These are phyloP conservation scores for Neolamprologus fasciatus DNA, from an alignment of 2,113 vertebrate genomes.

Conservation along the genomic window DNA sequence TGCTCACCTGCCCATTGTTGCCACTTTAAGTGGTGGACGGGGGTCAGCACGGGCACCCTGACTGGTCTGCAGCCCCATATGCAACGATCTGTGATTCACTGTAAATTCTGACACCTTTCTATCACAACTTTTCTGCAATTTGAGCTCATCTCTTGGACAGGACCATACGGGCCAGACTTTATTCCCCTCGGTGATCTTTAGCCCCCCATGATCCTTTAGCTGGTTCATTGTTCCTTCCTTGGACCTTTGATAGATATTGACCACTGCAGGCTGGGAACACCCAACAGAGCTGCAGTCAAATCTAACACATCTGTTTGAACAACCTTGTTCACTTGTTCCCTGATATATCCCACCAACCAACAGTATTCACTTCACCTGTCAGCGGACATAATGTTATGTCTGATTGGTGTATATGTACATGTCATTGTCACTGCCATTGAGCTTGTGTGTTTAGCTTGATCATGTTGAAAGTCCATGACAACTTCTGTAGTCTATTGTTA, in stretches of 20 bases:
- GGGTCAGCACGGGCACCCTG: neutral
- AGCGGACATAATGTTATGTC: neutral
- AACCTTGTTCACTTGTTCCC: neutral
- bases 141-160: neutral
- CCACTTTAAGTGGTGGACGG: neutral
- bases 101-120: neutral
- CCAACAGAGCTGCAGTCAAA: neutral
- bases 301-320: neutral
- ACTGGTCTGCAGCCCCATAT: rapidly evolving
- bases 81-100: neutral
- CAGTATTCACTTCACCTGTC: neutral
- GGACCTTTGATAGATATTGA: neutral
- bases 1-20: neutral
- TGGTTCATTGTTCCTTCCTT: neutral
- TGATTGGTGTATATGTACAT: neutral
- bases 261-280: neutral
- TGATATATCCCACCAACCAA: neutral
- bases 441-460: neutral
- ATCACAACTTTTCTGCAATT: neutral
- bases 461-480: neutral
- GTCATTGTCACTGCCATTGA: neutral
- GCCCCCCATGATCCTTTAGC: neutral
- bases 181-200: neutral
- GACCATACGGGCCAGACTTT: neutral
- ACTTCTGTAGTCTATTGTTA: neutral